Evolutionary conservation across 1,140 invertebrate genomes (phyloP).

Genomic region (Saccostrea cuccullata): DNA sequence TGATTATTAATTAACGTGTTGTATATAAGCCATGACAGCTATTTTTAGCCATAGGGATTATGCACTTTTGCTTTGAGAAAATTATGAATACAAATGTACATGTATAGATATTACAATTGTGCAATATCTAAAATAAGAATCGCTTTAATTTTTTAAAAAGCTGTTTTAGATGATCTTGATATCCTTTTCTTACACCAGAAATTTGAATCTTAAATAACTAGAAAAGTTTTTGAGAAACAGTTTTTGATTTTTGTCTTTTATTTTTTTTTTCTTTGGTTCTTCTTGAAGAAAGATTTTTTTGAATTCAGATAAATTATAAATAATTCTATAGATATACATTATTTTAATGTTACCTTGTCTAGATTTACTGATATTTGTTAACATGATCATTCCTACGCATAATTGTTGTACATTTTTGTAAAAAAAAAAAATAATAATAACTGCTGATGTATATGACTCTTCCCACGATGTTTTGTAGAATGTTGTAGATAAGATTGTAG

Average conservation of each 20-base stretch:
- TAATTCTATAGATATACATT: background rate
- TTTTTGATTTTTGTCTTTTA: no score
- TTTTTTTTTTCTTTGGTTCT: background rate
- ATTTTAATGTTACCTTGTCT: background rate
- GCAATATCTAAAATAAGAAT: slow-evolving; percentile 4
- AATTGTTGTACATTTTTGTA: slow-evolving; percentile 32
- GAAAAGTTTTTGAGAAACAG: background rate
- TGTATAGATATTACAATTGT: slow-evolving; percentile 8
- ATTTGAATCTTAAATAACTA: background rate
- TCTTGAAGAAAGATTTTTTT: background rate
- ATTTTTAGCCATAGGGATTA: background rate
- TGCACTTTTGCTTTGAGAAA: background rate
- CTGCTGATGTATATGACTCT: slow-evolving; percentile 23
- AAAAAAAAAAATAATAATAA: background rate
- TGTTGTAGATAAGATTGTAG: slow-evolving; percentile 32
- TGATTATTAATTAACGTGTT: background rate
- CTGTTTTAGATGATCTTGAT: background rate
- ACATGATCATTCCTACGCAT: slow-evolving; percentile 36
- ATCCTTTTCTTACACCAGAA: background rate
- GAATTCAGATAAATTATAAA: background rate
- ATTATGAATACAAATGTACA: background rate
- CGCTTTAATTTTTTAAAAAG: background rate
- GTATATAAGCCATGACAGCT: slow-evolving; percentile 7
- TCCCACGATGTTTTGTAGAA: slow-evolving; percentile 23
- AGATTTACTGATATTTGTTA: slow-evolving; percentile 23